These are phyloP conservation scores for Drosophila multiciliata DNA, from an alignment of 2,888 invertebrate genomes.

Conservation along the genomic window DNA sequence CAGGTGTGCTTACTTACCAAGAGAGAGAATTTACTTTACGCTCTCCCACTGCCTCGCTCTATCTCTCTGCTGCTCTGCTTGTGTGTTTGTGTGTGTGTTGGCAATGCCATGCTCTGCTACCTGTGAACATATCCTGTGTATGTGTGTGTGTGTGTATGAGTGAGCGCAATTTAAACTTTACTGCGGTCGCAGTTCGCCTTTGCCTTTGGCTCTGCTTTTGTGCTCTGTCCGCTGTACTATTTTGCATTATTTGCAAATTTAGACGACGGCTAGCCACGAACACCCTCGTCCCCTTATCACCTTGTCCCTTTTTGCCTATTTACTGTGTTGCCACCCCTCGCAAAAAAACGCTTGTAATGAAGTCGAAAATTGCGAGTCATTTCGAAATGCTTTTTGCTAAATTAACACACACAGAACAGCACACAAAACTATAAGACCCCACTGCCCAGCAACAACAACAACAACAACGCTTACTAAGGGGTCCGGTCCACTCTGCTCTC, in stretches of 20 bases:
- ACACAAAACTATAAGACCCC: slow-evolving; percentile 62
- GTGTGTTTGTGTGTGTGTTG: neutral
- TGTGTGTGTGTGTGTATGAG: slow-evolving; percentile 2
- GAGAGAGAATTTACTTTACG: slow-evolving; percentile 6
- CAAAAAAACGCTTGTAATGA: slow-evolving; percentile 55
- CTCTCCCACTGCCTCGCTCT: neutral
- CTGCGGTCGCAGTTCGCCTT: slow-evolving; percentile 10
- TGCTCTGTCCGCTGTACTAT: slow-evolving; percentile 6
- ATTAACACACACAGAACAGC: slow-evolving; percentile 63
- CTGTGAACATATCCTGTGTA: slow-evolving; percentile 36
- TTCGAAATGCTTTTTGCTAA: slow-evolving; percentile 78
- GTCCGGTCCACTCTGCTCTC: slow-evolving; percentile 27
- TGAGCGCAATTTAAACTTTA: slow-evolving; percentile 27
- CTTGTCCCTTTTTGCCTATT: slow-evolving; percentile 12
- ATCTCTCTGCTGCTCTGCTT: slow-evolving; percentile 1
- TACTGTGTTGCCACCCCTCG: slow-evolving; percentile 27
- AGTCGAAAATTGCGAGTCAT: slow-evolving; percentile 74
- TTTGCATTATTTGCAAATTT: slow-evolving; percentile 35
- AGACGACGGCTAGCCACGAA: slow-evolving; percentile 4
- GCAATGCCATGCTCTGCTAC: slow-evolving; percentile 9
- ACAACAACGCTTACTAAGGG: slow-evolving; percentile 2
- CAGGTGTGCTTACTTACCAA: slow-evolving; percentile 38
- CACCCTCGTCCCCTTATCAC: neutral
- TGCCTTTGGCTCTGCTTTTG: neutral
- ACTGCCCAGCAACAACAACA: slow-evolving; percentile 8